Evolutionary conservation across 1,140 invertebrate genomes (phyloP), one percentile per base, ranked within the genome.

Genomic region (Acyrthosiphon pisum): DNA sequence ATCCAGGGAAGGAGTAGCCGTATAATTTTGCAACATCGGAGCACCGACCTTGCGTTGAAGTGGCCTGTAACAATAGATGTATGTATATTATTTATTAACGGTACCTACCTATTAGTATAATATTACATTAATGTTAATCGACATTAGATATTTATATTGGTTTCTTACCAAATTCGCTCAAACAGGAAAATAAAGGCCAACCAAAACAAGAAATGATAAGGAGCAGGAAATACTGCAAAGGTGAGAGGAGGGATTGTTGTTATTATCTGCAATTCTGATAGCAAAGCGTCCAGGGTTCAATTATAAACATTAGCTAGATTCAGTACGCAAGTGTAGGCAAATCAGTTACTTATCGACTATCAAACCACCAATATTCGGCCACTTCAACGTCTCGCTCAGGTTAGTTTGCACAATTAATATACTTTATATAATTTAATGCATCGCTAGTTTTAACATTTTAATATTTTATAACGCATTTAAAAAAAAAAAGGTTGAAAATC

Each of bases 271-370:
- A 22, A 44, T 90, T 90, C 53, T 44, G 89, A 90, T 90, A 90
- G 9, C n/a, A n/a, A 44, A 68, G 89, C n/a, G 89, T 90, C 53
- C 89, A 90, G 53, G 89, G 89, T 90, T 90, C 89, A 90, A 60
- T 60, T 30, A 44, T 30, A 44, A 23, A 90, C 89, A 90, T 90
- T 68, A 60, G 89, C 37, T 50, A 90, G 53, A 68, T n/a, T 68
- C 30, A n/a, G 11, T n/a, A 44, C 37, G 37, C n/a, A 6, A 41
- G 53, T n/a, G 37, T 68, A 68, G 9, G 35, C 37, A 68, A 68
- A 68, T 90, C 56, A 90, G 89, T 90, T 11, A 68, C 56, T 22
- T n/a, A 90, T 60, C 53, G 37, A 56, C 35, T 46, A 90, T 60
- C 89, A 41, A 41, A 60, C 89, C 14, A 30, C 56, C 56, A 44